Percentiles rank a stretch among this genome's conserved stretches.
Conservation (phyloP, 2,888 invertebrate species). For the Operophtera brumata region DNA sequence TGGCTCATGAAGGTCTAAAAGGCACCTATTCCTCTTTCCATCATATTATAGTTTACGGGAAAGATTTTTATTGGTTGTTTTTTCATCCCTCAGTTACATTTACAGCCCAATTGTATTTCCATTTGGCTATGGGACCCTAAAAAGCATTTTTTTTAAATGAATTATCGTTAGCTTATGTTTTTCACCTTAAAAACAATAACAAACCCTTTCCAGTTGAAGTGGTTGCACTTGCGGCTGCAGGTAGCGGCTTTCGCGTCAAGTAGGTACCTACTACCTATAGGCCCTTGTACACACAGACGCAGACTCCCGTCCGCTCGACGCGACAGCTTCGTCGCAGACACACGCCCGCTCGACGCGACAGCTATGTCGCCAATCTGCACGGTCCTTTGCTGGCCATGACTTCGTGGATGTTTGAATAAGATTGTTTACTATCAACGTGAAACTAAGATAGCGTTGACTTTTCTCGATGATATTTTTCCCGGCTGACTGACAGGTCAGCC, state of each 20-base stretch:
- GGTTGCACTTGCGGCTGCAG: conserved; percentile 49
- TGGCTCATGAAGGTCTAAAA: no score
- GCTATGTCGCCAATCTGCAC: conserved; percentile 40
- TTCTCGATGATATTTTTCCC: no score
- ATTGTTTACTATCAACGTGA: neutral
- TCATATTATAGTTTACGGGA: no score
- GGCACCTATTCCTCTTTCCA: no score
- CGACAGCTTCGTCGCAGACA: no score
- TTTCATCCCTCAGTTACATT: no score
- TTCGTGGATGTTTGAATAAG: neutral
- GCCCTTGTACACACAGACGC: conserved; percentile 35
- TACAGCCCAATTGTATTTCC: no score
- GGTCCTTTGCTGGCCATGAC: conserved; percentile 4
- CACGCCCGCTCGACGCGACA: conserved; percentile 40
- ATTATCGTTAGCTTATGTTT: neutral
- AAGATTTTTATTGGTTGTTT: no score
- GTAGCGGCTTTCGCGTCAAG: conserved; percentile 63
- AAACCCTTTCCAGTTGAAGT: conserved; percentile 62
- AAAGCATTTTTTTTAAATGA: no score
- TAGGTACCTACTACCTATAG: conserved; percentile 46
- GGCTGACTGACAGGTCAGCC: no score
- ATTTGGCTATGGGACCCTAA: no score
- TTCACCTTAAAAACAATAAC: conserved; percentile 40
- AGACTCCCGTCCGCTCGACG: conserved; percentile 38
- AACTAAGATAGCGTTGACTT: no score